A percentile compares a stretch with the other conserved stretches of the same genome.
Conservation (phyloP, 2,113 vertebrate species). For the Peromyscus leucopus region DNA sequence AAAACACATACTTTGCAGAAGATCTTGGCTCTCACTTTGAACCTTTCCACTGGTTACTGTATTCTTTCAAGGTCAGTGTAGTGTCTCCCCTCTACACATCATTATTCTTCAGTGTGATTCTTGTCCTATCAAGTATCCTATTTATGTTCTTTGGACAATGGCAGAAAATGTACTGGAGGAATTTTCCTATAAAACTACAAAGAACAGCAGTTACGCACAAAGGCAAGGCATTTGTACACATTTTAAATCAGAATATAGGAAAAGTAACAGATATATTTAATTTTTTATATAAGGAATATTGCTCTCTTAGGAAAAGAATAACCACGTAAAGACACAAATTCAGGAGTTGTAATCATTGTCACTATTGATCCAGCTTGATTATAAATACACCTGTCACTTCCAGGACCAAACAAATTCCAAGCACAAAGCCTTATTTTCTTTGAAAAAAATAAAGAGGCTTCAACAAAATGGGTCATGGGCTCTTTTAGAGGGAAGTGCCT, state of each 20-base stretch:
- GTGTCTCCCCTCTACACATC: slow-evolving; percentile 63
- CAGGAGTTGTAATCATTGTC: slow-evolving; percentile 54
- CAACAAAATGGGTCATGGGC: slow-evolving; percentile 18
- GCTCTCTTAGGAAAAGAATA: slow-evolving; percentile 63
- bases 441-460: slow-evolving; percentile 46
- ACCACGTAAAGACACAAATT: slow-evolving; percentile 14
- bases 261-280: slow-evolving; percentile 60
- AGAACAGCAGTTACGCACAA: slow-evolving; percentile 35
- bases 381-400: slow-evolving; percentile 40
- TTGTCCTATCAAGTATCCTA: slow-evolving; percentile 61
- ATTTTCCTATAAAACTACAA: not conserved
- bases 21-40: slow-evolving; percentile 69
- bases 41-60: slow-evolving; percentile 67
- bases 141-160: slow-evolving; percentile 59
- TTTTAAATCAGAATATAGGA: slow-evolving; percentile 60
- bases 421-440: slow-evolving; percentile 66
- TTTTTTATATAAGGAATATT: slow-evolving; percentile 34
- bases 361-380: slow-evolving; percentile 59
- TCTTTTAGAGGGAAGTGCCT: slow-evolving; percentile 21
- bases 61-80: slow-evolving; percentile 67
- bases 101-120: slow-evolving; percentile 51
- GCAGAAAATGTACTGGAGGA: slow-evolving; percentile 49
- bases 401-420: slow-evolving; percentile 65
- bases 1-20: slow-evolving; percentile 76
- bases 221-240: slow-evolving; percentile 51